phyloP scores from a whole-genome alignment of 2,797 vertebrate genomes.

The Cichlasoma orientale region DNA sequence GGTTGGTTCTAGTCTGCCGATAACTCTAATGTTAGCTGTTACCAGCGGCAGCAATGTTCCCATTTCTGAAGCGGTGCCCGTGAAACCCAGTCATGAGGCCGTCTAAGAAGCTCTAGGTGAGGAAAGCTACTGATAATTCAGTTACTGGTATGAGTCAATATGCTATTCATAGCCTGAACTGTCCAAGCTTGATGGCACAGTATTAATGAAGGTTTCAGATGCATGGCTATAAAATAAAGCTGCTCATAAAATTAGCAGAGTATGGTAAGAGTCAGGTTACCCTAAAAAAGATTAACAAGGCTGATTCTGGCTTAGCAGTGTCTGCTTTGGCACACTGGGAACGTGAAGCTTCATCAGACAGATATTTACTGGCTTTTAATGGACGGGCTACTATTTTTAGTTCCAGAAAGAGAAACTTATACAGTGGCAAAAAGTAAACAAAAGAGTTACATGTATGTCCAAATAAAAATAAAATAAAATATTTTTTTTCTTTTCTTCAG shows the following conservation, averaged over 20 bases:
- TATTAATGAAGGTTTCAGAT: conserved; percentile 30
- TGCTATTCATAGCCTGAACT: conserved; percentile 42
- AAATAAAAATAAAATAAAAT: not conserved
- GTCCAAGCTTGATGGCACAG: not conserved
- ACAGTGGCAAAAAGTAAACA: not conserved
- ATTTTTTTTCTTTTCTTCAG: not conserved
- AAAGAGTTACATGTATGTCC: not conserved
- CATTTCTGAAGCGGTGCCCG: conserved; percentile 39
- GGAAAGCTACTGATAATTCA: conserved; percentile 26
- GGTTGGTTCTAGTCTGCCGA: not conserved
- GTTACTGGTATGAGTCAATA: conserved; percentile 10
- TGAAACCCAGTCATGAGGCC: conserved; percentile 24
- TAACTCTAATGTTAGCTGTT: conserved; percentile 43
- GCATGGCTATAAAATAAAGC: conserved; percentile 24
- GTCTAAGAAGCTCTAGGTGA: not conserved
- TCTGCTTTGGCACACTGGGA: conserved; percentile 1
- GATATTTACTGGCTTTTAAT: conserved; percentile 35
- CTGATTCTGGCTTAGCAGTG: conserved; percentile 11
- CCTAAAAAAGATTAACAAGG: conserved; percentile 32
- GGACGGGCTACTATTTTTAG: conserved; percentile 24
- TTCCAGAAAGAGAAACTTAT: not conserved
- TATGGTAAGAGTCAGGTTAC: conserved; percentile 22
- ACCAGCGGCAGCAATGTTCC: conserved; percentile 10
- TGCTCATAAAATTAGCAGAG: conserved; percentile 24
- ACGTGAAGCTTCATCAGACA: not conserved